These are phyloP conservation scores for Hirudinaria manillensis DNA, from an alignment of 2,888 invertebrate species.

Conservation along the genomic window DNA sequence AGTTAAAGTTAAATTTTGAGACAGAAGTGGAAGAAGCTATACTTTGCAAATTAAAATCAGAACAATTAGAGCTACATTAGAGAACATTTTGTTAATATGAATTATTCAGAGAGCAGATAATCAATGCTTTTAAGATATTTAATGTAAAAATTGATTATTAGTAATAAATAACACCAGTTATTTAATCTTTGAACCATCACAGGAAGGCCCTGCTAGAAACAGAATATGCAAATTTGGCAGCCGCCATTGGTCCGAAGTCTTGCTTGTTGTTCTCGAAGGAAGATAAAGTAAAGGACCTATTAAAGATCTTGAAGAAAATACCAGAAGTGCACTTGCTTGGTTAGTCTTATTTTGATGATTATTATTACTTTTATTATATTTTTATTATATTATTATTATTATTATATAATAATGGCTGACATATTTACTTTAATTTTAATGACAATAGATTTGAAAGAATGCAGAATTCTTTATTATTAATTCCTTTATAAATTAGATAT, in stretches of 20 bases:
- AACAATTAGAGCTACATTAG: no score
- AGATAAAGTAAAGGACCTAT: background rate
- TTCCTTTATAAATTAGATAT: no score
- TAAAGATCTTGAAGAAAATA: constrained; percentile 12
- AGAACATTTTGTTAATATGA: no score
- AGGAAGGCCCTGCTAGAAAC: constrained; percentile 30
- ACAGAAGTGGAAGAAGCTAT: no score
- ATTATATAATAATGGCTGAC: background rate
- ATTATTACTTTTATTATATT: background rate
- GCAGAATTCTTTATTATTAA: no score
- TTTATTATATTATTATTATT: background rate
- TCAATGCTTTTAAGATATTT: no score
- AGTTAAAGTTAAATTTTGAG: no score
- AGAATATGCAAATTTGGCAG: constrained; percentile 27
- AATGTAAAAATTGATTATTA: background rate
- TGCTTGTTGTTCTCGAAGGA: constrained; percentile 5
- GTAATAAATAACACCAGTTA: background rate
- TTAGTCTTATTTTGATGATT: background rate
- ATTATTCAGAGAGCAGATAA: no score
- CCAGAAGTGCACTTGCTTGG: constrained; percentile 26
- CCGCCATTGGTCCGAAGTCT: constrained; percentile 4
- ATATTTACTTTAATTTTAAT: no score
- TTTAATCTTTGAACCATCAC: background rate
- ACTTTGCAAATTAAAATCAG: no score
- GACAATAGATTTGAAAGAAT: no score